Evolutionary conservation across 2,797 vertebrate species (phyloP).

Genomic region (Crocidura indochinensis): DNA sequence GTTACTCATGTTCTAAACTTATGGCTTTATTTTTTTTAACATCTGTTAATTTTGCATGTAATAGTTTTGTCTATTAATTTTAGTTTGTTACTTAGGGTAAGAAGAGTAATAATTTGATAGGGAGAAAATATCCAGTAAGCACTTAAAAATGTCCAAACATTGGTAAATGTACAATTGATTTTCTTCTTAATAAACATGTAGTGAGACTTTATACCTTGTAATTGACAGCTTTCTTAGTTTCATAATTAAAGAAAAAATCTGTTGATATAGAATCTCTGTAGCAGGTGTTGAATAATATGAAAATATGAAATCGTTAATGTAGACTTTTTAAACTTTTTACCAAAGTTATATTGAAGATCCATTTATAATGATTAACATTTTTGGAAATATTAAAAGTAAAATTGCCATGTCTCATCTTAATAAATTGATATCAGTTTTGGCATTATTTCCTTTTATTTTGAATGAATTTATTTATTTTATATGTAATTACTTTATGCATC

Average conservation of each 20-base stretch:
- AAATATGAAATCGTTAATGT: conserved; percentile 53
- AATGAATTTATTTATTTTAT: background rate
- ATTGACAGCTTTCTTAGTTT: conserved; percentile 52
- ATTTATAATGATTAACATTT: background rate
- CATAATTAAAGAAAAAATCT: conserved; percentile 34
- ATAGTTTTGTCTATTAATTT: conserved; percentile 60
- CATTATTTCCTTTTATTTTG: conserved; percentile 74
- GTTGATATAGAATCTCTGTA: conserved; percentile 52
- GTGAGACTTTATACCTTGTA: conserved; percentile 89
- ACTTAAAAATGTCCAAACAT: conserved; percentile 58
- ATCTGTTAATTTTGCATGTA: conserved; percentile 67
- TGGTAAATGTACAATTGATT: conserved; percentile 70
- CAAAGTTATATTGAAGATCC: conserved; percentile 42
- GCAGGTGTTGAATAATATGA: conserved; percentile 42
- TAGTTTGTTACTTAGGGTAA: conserved; percentile 39
- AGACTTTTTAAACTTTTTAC: conserved; percentile 49
- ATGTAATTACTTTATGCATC: background rate
- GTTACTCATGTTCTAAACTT: background rate
- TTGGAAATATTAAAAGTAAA: conserved; percentile 57
- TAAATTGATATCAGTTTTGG: conserved; percentile 87
- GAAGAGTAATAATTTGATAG: conserved; percentile 30
- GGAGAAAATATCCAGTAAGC: background rate
- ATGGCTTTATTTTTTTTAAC: conserved; percentile 24
- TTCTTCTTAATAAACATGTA: conserved; percentile 91
- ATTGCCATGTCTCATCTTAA: conserved; percentile 56